phyloP scores from a whole-genome alignment of 2,888 invertebrate species.

The Tenthredo distinguenda region DNA sequence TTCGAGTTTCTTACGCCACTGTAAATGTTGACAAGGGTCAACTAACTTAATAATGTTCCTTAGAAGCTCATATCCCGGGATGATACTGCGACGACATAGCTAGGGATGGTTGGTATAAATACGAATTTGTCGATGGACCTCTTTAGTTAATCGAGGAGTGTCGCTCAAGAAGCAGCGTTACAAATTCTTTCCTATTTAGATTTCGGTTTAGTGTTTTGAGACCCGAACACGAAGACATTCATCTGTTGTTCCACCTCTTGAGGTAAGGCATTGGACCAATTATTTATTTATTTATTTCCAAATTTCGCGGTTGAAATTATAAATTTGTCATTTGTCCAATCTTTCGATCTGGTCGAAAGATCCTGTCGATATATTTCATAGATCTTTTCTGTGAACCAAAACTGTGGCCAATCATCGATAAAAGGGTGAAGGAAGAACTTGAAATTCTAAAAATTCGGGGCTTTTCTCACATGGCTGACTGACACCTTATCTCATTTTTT shows the following conservation, averaged over 20 bases:
- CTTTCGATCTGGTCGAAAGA: background rate
- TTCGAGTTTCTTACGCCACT: conserved; percentile 46
- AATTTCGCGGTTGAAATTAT: background rate
- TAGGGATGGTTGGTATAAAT: conserved; percentile 61
- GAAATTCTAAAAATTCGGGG: background rate
- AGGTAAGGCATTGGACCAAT: conserved; percentile 3
- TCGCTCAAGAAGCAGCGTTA: conserved; percentile 40
- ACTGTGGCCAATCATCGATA: background rate
- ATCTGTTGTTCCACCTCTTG: background rate
- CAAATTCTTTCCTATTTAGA: conserved; percentile 1
- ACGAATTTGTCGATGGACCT: conserved; percentile 59
- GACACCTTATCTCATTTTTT: background rate
- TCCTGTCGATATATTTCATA: background rate
- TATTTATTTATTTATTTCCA: background rate
- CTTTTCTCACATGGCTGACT: background rate
- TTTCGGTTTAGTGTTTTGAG: conserved; percentile 21
- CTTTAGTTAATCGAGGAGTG: conserved; percentile 44
- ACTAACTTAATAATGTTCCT: conserved; percentile 49
- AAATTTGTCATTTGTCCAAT: background rate
- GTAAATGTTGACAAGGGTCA: conserved; percentile 47
- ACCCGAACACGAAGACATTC: background rate
- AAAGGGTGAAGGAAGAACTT: background rate
- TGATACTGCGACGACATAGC: conserved; percentile 47
- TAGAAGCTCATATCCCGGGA: conserved; percentile 44
- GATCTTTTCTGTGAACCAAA: background rate